Conservation (phyloP, 2,888 invertebrate genomes). For the Acrobasis repandana region DNA sequence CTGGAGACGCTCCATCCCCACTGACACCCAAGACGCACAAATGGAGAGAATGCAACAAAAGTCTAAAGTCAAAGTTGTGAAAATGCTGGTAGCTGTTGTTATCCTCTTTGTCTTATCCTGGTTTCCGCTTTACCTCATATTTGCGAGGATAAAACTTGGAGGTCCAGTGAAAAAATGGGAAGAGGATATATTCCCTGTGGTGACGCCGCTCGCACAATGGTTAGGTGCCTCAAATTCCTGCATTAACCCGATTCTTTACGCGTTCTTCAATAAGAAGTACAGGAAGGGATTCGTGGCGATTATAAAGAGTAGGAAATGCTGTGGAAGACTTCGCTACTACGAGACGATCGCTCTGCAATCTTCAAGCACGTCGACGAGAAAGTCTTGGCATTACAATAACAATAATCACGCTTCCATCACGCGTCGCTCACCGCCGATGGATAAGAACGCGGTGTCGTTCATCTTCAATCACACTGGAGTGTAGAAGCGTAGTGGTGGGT, state of each 20-base stretch:
- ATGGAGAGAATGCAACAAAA: constrained; percentile 97
- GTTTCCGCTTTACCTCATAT: constrained; percentile 95
- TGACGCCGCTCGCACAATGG: constrained; percentile 95
- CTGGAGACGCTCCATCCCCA: constrained; percentile 93
- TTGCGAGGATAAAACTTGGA: constrained; percentile 92
- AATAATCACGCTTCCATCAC: constrained; percentile 85
- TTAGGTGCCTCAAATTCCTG: constrained; percentile 96
- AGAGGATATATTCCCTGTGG: constrained; percentile 89
- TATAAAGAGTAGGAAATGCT: constrained; percentile 92
- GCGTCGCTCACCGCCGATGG: constrained; percentile 78
- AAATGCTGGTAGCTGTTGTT: constrained; percentile 96
- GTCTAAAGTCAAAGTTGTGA: constrained; percentile 96
- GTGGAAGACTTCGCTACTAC: constrained; percentile 92
- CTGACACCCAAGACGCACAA: constrained; percentile 94
- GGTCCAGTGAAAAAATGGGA: constrained; percentile 89
- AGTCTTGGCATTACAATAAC: constrained; percentile 91
- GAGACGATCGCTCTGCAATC: constrained; percentile 94
- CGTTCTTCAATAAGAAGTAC: constrained; percentile 97
- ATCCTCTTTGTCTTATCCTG: constrained; percentile 96
- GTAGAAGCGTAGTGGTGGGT: constrained; percentile 57
- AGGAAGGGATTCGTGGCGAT: constrained; percentile 94
- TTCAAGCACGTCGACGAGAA: constrained; percentile 92
- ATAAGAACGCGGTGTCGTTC: constrained; percentile 77
- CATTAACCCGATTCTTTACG: constrained; percentile 97
- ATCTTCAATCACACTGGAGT: constrained; percentile 90